Evolutionary conservation across 92 coral and sea anemone genomes (phyloP).

Genomic region (Palythoa caribaeorum): DNA sequence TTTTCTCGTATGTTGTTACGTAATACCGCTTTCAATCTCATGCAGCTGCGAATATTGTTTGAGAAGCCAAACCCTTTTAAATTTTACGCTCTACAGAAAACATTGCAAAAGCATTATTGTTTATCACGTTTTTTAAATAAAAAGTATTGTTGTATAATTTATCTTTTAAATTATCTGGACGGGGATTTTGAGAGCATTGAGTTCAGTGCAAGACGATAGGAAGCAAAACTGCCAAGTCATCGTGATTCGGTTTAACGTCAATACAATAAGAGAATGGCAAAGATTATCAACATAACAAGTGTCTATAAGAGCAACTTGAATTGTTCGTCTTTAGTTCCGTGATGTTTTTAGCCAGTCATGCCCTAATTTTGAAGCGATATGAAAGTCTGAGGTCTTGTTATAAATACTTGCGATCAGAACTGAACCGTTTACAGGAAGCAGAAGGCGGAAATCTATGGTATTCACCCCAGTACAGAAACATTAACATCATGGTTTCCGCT

Average conservation of each 20-base stretch:
- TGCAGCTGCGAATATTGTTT: no score
- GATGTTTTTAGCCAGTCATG: background rate
- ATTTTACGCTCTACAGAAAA: no score
- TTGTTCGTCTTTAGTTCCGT: background rate
- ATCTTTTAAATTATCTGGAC: background rate
- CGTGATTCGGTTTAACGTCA: background rate
- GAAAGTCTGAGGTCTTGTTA: background rate
- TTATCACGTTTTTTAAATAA: background rate
- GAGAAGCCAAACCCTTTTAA: no score
- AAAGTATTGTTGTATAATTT: background rate
- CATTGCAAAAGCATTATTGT: no score
- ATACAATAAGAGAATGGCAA: background rate
- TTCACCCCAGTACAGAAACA: background rate
- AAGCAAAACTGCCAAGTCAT: background rate
- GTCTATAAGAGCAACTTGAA: conserved; percentile 1
- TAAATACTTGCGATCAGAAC: background rate
- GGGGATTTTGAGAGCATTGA: background rate
- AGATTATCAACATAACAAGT: background rate
- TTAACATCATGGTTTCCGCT: background rate
- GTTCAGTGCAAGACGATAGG: background rate
- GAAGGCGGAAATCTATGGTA: background rate
- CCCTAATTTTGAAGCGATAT: background rate
- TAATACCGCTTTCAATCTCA: no score
- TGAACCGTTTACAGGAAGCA: background rate
- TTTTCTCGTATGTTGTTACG: no score